Evolutionary conservation across 2,888 invertebrate species (phyloP).

Genomic region (Saturnia pavonia): DNA sequence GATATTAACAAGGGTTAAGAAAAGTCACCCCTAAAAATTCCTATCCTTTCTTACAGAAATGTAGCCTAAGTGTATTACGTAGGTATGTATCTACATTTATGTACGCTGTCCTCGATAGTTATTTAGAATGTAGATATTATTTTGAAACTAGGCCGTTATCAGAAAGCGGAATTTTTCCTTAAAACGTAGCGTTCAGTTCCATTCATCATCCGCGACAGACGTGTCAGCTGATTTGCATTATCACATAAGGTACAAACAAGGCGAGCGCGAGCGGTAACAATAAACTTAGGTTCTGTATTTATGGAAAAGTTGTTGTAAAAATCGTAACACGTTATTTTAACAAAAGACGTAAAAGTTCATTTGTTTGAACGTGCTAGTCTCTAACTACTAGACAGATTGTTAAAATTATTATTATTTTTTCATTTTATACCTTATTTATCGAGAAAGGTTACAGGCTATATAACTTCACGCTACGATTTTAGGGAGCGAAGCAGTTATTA

Average conservation of each 20-base stretch:
- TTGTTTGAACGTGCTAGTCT: too few species aligned
- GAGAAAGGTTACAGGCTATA: too few species aligned
- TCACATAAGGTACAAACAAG: background rate
- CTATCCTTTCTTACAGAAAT: too few species aligned
- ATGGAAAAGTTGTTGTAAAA: background rate
- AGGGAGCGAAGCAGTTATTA: too few species aligned
- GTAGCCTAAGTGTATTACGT: too few species aligned
- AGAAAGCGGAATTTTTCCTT: conserved; percentile 12
- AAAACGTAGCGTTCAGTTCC: conserved; percentile 11
- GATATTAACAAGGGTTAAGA: too few species aligned
- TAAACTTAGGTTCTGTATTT: background rate
- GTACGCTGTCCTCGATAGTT: background rate
- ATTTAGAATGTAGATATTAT: background rate
- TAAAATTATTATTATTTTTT: too few species aligned
- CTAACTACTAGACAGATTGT: too few species aligned
- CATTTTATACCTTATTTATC: too few species aligned
- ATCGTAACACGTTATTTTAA: background rate
- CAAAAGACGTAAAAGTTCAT: too few species aligned
- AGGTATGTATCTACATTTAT: background rate
- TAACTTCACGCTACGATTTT: too few species aligned
- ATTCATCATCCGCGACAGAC: conserved; percentile 12
- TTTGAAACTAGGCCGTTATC: background rate
- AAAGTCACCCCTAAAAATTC: too few species aligned
- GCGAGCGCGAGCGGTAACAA: background rate
- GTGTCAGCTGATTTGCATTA: conserved; percentile 18